Base-by-base conservation (phyloP, 2,797 vertebrate genomes). In the Acanthis flammea region DNA sequence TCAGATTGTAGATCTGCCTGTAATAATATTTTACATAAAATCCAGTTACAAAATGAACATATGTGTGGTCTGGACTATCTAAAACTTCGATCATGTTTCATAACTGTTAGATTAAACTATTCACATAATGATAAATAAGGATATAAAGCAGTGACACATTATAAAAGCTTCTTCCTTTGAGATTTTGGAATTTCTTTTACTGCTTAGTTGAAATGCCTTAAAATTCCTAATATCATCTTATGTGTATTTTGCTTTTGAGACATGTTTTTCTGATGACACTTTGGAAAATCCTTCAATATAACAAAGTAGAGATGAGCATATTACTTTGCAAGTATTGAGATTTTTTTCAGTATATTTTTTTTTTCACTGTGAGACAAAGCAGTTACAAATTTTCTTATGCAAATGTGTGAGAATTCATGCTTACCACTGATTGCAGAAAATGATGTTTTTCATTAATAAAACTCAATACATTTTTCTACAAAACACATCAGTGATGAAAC, bases 401-500 rank as follows among this genome's bases (percentile, higher is more conserved):
- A 91, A 94, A 95, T 86, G 0, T 39, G 12, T 77, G 41, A 83
- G 72, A 94, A 94, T 78, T 85, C 45, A 89, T 0, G 2, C 57
- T 77, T 67, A 45, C 31, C 23, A 76, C 23, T 73, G 65, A 86
- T 45, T 86, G 62, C 33, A 87, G 68, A 88, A 93, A 77, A 91
- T 35, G 1, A 80, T 82, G 27, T 50, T n/a, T 95, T 92, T 80
- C 92, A 88, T 90, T 96, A 95, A 92, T 77, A 80, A 62, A 92
- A 86, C 19, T 68, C 39, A 87, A 37, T 60, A 89, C 87, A 88
- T 91, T 91, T 66, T 87, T 30, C 42, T 86, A 81, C 75, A 60
- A 74, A 94, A 63, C 51, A 67, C 28, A 83, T 79, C 80, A 76
- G 27, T 65, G 31, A 68, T 75, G 55, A 88, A 95, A 82, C 21